These are phyloP conservation scores for Hypercompe scribonia DNA, from an alignment of 2,888 invertebrate species.

Conservation along the genomic window DNA sequence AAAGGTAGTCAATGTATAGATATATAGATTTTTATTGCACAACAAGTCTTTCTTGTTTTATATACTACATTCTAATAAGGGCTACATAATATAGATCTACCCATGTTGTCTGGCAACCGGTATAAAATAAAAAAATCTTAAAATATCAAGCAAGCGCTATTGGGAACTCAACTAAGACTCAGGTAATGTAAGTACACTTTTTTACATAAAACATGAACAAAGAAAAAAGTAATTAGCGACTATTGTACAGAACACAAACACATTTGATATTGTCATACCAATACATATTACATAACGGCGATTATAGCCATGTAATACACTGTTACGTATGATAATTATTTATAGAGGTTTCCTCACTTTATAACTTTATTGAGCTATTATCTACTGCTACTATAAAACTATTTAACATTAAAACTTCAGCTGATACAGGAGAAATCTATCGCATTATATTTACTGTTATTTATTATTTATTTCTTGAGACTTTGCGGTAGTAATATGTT, in stretches of 20 bases:
- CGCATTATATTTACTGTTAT: too few relatives aligned
- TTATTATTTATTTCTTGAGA: too few relatives aligned
- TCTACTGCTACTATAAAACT: background rate
- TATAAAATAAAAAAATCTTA: background rate
- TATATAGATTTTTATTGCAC: slow-evolving; percentile 8
- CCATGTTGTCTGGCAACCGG: background rate
- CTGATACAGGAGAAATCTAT: background rate
- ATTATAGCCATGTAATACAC: background rate
- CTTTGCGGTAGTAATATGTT: too few relatives aligned
- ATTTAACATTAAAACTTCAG: background rate
- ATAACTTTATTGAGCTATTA: slow-evolving; percentile 1
- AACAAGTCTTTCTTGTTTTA: background rate
- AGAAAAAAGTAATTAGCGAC: background rate
- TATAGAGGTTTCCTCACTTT: background rate
- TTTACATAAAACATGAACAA: background rate
- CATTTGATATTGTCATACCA: too few relatives aligned
- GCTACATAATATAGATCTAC: background rate
- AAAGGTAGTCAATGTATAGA: slow-evolving; percentile 4
- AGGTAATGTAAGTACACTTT: background rate
- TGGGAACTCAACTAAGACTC: too few relatives aligned
- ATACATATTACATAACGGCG: background rate
- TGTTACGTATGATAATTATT: background rate
- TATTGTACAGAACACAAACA: background rate
- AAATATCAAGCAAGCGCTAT: background rate
- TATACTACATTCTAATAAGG: slow-evolving; percentile 1